These are phyloP conservation scores for Onychomys torridus DNA, from an alignment of 2,797 vertebrate genomes.

Conservation along the genomic window DNA sequence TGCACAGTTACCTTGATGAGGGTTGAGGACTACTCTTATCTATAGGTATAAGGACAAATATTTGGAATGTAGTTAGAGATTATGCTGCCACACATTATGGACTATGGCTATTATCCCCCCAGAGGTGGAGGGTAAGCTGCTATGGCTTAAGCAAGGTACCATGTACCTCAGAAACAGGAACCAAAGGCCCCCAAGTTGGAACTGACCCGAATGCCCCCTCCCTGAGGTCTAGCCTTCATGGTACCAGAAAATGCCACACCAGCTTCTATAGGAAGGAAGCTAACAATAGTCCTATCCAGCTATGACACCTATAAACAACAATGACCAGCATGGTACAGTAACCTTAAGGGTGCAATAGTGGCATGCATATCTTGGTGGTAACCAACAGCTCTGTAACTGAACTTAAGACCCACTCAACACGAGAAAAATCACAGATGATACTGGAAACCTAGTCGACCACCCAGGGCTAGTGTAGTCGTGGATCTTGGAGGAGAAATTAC, in stretches of 20 bases:
- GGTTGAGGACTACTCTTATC: neutral
- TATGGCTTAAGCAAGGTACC: no score
- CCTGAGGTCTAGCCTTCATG: no score
- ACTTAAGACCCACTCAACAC: neutral
- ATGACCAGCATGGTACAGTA: neutral
- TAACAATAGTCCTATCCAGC: no score
- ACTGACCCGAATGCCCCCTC: no score
- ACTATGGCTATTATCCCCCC: no score
- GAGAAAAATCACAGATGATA: neutral
- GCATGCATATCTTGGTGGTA: neutral
- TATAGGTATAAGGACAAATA: neutral
- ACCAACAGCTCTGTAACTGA: neutral
- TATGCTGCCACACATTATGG: no score
- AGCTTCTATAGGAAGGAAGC: no score
- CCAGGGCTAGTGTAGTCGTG: neutral
- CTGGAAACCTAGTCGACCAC: neutral
- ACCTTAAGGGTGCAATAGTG: neutral
- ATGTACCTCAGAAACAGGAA: no score
- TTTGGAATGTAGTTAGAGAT: no score
- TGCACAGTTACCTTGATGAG: neutral
- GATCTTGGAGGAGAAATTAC: neutral
- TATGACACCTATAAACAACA: neutral
- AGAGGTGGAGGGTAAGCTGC: no score
- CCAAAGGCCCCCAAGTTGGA: no score
- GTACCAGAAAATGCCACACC: no score